Evolutionary conservation across 2,113 vertebrate species (phyloP).

Genomic region (Colossoma macropomum): DNA sequence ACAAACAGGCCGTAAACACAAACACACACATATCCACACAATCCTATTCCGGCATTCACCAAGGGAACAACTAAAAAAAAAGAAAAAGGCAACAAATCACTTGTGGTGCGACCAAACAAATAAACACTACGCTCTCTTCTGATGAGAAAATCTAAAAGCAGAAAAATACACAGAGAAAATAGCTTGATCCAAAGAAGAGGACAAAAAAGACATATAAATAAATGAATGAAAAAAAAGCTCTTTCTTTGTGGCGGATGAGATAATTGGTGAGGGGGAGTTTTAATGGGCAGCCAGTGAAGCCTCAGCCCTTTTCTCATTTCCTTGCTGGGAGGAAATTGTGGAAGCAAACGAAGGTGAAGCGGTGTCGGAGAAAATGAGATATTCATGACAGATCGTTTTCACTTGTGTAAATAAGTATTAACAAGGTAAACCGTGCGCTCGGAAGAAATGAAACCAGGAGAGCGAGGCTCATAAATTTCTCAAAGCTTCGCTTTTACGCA

Average conservation of each 20-base stretch:
- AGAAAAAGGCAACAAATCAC: neutral
- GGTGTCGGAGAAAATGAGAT: neutral
- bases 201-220: neutral
- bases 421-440: neutral
- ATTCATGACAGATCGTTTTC: slow-evolving; percentile 1
- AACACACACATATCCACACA: slow-evolving; percentile 13
- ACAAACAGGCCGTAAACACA: neutral
- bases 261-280: slow-evolving; percentile 34
- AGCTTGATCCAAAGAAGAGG: neutral
- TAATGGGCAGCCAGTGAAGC: neutral
- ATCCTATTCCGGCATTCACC: neutral
- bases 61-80: neutral
- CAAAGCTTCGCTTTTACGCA: neutral
- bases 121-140: slow-evolving; percentile 18
- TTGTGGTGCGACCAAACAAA: neutral
- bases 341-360: neutral
- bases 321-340: slow-evolving; percentile 4
- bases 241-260: neutral
- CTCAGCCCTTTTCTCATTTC: slow-evolving; percentile 17
- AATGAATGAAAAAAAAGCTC: neutral
- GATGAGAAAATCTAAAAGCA: slow-evolving; percentile 35
- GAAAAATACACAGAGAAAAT: neutral
- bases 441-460: neutral
- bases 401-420: slow-evolving; percentile 13
- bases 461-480: neutral